Evolutionary conservation across 2,888 invertebrate genomes (phyloP).

Genomic region (Oscheius sp.): DNA sequence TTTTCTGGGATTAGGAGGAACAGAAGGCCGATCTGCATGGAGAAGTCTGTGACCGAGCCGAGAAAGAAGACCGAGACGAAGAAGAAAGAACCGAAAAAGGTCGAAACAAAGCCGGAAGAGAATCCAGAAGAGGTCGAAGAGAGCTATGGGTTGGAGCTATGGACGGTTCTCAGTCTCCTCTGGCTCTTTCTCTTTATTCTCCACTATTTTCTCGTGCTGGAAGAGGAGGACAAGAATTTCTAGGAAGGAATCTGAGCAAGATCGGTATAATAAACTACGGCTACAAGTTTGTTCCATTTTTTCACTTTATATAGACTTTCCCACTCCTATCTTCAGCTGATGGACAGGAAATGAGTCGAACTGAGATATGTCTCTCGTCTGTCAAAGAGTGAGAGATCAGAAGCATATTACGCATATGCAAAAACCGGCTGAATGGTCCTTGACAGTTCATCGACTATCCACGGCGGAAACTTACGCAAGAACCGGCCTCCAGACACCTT

Average conservation of each 20-base stretch:
- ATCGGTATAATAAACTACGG: background rate
- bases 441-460: constrained; percentile 22
- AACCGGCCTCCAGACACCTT: background rate
- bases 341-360: too few relatives aligned
- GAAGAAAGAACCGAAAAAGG: background rate
- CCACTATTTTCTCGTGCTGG: too few relatives aligned
- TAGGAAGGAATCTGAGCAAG: background rate
- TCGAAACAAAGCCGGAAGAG: background rate
- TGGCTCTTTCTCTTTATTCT: too few relatives aligned
- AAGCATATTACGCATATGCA: background rate
- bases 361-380: background rate
- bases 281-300: constrained; percentile 1
- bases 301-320: background rate
- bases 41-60: too few relatives aligned
- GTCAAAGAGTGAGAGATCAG: background rate
- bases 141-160: too few relatives aligned
- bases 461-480: too few relatives aligned
- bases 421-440: constrained; percentile 28
- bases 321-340: background rate
- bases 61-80: too few relatives aligned
- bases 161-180: too few relatives aligned
- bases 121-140: background rate
- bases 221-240: too few relatives aligned
- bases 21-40: too few relatives aligned
- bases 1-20: too few relatives aligned